Evolutionary conservation across 2,113 vertebrate genomes (phyloP).

Genomic region (Megalops atlanticus): DNA sequence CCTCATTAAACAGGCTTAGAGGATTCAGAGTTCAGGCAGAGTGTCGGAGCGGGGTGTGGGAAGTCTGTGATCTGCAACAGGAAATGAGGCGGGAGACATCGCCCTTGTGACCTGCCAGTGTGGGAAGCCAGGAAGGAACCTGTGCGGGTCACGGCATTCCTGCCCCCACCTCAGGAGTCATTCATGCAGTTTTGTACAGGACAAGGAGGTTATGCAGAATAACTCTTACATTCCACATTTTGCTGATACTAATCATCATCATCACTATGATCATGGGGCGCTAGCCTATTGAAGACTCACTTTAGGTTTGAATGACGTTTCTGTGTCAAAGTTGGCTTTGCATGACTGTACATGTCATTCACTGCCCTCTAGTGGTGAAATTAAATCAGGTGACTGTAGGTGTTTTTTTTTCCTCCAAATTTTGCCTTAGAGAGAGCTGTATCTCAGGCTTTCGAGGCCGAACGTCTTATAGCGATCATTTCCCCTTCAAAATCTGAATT

Average conservation of each 20-base stretch:
- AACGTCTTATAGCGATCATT: no score
- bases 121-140: slow-evolving; percentile 37
- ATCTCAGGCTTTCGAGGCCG: no score
- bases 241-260: slow-evolving; percentile 50
- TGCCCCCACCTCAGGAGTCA: slow-evolving; percentile 23
- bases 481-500: no score
- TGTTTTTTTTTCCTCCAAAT: no score
- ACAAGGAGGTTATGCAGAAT: no score
- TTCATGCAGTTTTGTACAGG: slow-evolving; percentile 31
- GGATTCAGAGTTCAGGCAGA: slow-evolving; percentile 43
- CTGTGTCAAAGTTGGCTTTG: no score
- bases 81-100: slow-evolving; percentile 48
- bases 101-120: slow-evolving; percentile 54
- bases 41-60: slow-evolving; percentile 43
- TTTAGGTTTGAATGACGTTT: no score
- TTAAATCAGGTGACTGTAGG: no score
- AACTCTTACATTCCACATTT: slow-evolving; percentile 44
- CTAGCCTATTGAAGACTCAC: slow-evolving; percentile 24
- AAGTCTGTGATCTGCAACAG: slow-evolving; percentile 51
- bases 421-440: no score
- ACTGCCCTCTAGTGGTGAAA: background rate
- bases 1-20: slow-evolving; percentile 50
- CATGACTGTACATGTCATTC: background rate
- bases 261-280: slow-evolving; percentile 33
- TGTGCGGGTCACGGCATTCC: slow-evolving; percentile 40